A percentile compares a stretch with the other conserved stretches of the same genome.
phyloP scores from a whole-genome alignment of 2,113 vertebrate species.

The Chamaea fasciata region DNA sequence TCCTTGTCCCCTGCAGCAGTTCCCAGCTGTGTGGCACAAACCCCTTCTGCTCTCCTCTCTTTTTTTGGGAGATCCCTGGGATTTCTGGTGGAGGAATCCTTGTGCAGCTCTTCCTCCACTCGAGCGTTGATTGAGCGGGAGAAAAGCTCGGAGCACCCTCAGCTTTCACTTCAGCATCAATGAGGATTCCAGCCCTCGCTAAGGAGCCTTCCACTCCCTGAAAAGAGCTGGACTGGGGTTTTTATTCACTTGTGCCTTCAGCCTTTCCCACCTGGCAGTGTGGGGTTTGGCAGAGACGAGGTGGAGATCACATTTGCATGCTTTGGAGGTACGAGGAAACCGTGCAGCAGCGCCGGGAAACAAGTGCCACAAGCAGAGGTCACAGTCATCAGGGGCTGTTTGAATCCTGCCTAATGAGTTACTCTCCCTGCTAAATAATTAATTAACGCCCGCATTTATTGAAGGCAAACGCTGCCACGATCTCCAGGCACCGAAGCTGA shows the following conservation, averaged over 20 bases:
- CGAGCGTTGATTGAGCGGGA: background rate
- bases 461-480: background rate
- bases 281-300: background rate
- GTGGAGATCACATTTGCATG: background rate
- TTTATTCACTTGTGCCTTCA: background rate
- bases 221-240: background rate
- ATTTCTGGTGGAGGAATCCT: background rate
- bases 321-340: background rate
- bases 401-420: background rate
- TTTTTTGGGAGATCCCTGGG: background rate
- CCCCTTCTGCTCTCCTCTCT: background rate
- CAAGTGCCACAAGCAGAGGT: background rate
- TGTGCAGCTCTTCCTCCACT: background rate
- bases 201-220: rapidly evolving
- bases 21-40: background rate
- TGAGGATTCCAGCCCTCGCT: background rate
- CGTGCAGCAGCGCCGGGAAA: background rate
- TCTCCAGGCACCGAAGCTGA: background rate
- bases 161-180: background rate
- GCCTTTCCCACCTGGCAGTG: background rate
- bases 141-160: background rate
- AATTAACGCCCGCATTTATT: background rate
- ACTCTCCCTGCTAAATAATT: background rate
- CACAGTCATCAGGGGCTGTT: background rate
- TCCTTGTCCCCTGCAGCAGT: background rate